Evolutionary conservation across 2,888 invertebrate genomes (phyloP), one percentile per base, ranked within the genome.

Genomic region (Andrena marginata): DNA sequence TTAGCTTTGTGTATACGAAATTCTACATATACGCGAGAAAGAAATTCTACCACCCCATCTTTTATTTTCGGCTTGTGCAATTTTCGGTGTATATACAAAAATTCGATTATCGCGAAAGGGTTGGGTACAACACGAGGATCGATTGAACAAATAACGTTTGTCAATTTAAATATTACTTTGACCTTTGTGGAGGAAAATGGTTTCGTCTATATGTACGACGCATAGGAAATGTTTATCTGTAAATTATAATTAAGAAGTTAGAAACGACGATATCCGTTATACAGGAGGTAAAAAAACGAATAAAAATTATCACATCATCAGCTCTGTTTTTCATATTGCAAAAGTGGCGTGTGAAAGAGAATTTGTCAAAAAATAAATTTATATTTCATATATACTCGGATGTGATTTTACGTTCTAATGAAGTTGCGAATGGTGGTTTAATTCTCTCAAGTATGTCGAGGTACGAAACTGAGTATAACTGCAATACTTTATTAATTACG

Each of bases 11-110:
- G 70, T 82, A 82, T 67, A 33, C 26, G 10, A 82, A 71, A 64
- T 64, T 85, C 75, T 80, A 84, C 63, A 84, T 84, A 75, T 80
- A 68, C 69, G 49, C 72, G 70, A 59, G 54, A 84, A 71, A 68
- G 26, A 60, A 64, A 80, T 56, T 62, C 23, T 68, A 80, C 26
- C 64, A 67, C 59, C 48, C 35, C 29, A n/a, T 60, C 77, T 74
- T 71, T 73, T 73, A 76, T 81, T 81, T 77, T 70, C 67, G 73
- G 48, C 49, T 60, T 62, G 49, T 29, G 60, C 60, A 64, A 49
- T 63, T 62, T 33, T 69, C 65, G 56, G 49, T 83, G 75, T 82
- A 82, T 63, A 82, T 82, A 42, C 16, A 82, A 62, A 69, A 67
- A 8, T 72, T 70, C 33, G 33, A 69, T n/a, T 42, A 62, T 65